Evolutionary conservation across 2,888 invertebrate genomes (phyloP).

Genomic region (Synanthedon myopaeformis): DNA sequence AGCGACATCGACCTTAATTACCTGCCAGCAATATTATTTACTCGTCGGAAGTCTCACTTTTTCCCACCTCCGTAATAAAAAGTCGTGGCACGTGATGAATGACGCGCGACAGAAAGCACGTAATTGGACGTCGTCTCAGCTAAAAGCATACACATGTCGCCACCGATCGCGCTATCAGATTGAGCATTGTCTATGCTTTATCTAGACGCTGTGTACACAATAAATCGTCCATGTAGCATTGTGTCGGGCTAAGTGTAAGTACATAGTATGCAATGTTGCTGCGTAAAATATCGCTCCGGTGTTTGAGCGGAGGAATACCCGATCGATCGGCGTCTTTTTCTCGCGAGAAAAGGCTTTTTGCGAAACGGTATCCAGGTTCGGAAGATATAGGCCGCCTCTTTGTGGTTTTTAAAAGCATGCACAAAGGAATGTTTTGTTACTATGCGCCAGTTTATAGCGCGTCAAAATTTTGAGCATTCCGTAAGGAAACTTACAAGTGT

Average conservation of each 20-base stretch:
- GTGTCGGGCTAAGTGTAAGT: constrained; percentile 27
- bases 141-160: constrained; percentile 66
- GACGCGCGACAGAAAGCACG: constrained; percentile 39
- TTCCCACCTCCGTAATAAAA: constrained; percentile 20
- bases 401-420: constrained; percentile 22
- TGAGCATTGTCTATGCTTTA: constrained; percentile 61
- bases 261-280: constrained; percentile 14
- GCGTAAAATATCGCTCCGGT: constrained; percentile 37
- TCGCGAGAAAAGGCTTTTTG: constrained; percentile 23
- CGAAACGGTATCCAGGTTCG: constrained; percentile 26
- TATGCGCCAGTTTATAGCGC: not conserved
- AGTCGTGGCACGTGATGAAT: constrained; percentile 55
- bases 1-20: constrained; percentile 5
- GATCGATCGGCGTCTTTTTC: constrained; percentile 37
- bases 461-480: too few relatives aligned
- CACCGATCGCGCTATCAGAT: constrained; percentile 45
- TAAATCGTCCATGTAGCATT: constrained; percentile 59
- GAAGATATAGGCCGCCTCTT: constrained; percentile 27
- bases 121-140: constrained; percentile 63
- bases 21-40: constrained; percentile 20
- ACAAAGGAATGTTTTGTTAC: constrained; percentile 17
- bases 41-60: constrained; percentile 18
- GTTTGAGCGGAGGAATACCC: constrained; percentile 48
- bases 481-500: too few relatives aligned
- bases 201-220: constrained; percentile 49